Evolutionary conservation across 1,140 invertebrate species (phyloP), one percentile per base, ranked within the genome.

Genomic region (Mizuhopecten yessoensis): DNA sequence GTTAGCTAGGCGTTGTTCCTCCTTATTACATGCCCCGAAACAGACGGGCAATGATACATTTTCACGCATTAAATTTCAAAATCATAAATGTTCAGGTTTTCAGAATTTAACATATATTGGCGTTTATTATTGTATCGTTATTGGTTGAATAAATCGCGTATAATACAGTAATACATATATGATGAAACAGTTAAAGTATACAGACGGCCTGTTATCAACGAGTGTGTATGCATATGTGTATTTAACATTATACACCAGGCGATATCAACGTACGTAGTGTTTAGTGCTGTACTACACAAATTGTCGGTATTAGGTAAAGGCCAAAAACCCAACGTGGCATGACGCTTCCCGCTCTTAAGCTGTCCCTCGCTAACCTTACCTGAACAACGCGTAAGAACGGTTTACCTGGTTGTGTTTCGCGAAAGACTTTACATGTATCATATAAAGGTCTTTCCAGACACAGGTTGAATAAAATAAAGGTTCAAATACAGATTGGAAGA

Each of bases 251-350:
- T 75, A 75, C n/a, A n/a, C 57, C 10, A 49, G 57, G 57, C 57
- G 57, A n/a, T 75, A 29, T 75, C 23, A 17, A 75, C 29, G 57
- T 29, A 29, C 23, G 23, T 29, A n/a, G 5, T 29, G 9, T 75
- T 5, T n/a, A 75, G 57, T 75, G n/a, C 57, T n/a, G n/a, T n/a
- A n/a, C n/a, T 75, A 75, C 57, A 29, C 57, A 29, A 7, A 9
- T 9, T 75, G 57, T 9, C n/a, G n/a, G n/a, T 75, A 75, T 75
- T 75, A 75, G 57, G 57, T 29, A 75, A 75, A 75, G 57, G 57
- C 57, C 57, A 75, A 75, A 49, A n/a, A 75, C 57, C 23, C 57
- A 75, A 75, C 23, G 57, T 75, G 57, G 57, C 57, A 75, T 75
- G 57, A 75, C 57, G 57, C 23, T 1, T 23, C 57, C 11, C 23